Base-by-base conservation (phyloP, 1,140 invertebrate species). In the Drosophila takahashii region DNA sequence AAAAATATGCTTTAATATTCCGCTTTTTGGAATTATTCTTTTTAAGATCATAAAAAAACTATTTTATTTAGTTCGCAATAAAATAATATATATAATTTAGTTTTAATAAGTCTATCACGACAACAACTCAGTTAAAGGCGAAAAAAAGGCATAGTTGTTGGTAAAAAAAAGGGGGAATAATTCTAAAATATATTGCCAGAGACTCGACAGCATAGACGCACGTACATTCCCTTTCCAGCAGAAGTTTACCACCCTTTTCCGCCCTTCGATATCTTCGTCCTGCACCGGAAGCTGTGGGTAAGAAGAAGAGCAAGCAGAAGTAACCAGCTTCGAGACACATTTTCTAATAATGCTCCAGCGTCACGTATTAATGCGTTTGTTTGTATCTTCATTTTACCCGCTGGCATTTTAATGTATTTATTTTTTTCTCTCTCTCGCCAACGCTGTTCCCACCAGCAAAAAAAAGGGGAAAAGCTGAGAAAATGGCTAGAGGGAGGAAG, bases 291-390 rank as follows among this genome's bases (percentile, higher is more conserved):
- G 51, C 41, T 53, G 80, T 62, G 64, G 67, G 51, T 9, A 39
- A 26, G 41, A 45, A 42, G 18, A 34, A 53, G 52, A 34, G 11
- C 52, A 16, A 64, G 71, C 39, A 41, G 78, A 89, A 87, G 78
- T 78, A 86, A 86, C 79, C 75, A 72, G 73, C 83, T 77, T 79
- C 71, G 84, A 79, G 84, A 89, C 84, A 84, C 81, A 78, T 87
- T 90, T 90, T 90, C 87, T 90, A 90, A 90, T 90, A 90, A 79
- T 84, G 87, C 62, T 87, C 66, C 79, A 87, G 83, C 79, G 79
- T 90, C 87, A 90, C 87, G 87, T 90, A 90, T 90, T 87, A 87
- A 90, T 90, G 87, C 87, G 87, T 90, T 89, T 90, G 87, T 90
- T 90, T 90, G 83, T 87, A 87, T 90, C 83, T 90, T 90, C 87